Evolutionary conservation across 2,888 invertebrate species (phyloP).

Genomic region (Hyppa rectilinea): DNA sequence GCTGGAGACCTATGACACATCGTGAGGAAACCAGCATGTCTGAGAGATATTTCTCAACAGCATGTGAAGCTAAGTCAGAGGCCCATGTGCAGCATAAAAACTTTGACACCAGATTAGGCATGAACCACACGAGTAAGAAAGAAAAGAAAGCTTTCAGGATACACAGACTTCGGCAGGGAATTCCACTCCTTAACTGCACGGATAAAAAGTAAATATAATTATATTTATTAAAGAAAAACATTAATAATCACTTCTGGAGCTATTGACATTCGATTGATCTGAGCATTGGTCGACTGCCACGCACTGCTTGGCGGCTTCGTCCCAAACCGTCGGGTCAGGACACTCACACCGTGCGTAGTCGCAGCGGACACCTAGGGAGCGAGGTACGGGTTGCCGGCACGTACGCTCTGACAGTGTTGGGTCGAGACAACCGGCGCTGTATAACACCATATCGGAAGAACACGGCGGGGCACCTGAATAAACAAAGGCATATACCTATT

Average conservation of each 20-base stretch:
- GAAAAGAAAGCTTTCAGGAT: too few relatives aligned
- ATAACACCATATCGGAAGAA: slow-evolving; percentile 67
- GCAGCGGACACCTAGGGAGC: slow-evolving; percentile 66
- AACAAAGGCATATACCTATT: background rate
- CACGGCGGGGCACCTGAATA: slow-evolving; percentile 67
- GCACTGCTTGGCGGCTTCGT: slow-evolving; percentile 69
- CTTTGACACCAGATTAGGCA: too few relatives aligned
- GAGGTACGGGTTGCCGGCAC: slow-evolving; percentile 65
- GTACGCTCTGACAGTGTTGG: slow-evolving; percentile 69
- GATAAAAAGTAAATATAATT: too few relatives aligned
- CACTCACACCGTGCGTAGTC: slow-evolving; percentile 75
- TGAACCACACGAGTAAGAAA: too few relatives aligned
- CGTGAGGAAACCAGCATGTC: too few relatives aligned
- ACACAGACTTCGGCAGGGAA: too few relatives aligned
- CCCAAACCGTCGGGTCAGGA: slow-evolving; percentile 66
- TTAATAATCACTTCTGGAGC: background rate
- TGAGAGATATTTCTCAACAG: too few relatives aligned
- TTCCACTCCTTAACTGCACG: too few relatives aligned
- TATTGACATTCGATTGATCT: slow-evolving; percentile 57
- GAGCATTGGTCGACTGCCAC: slow-evolving; percentile 69
- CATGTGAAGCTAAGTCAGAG: too few relatives aligned
- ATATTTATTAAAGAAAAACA: slow-evolving; percentile 12
- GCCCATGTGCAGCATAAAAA: too few relatives aligned
- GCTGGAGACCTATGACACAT: too few relatives aligned
- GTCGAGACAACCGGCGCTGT: slow-evolving; percentile 65